Evolutionary conservation across 2,113 vertebrate species (phyloP).

Genomic region (Abramis brama): DNA sequence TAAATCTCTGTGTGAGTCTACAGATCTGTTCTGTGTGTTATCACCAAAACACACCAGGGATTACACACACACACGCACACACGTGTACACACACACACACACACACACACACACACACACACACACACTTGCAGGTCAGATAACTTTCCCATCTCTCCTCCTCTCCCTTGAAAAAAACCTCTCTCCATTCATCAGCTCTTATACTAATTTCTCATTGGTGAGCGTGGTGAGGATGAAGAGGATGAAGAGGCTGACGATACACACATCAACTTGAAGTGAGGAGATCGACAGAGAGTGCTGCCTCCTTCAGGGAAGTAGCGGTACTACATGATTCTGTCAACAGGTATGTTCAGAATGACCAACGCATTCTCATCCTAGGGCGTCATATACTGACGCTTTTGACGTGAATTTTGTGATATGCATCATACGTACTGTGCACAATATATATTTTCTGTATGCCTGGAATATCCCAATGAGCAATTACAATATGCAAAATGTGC

Average conservation of each 20-base stretch:
- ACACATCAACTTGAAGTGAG: conserved; percentile 18
- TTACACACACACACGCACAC: conserved; percentile 9
- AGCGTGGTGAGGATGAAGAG: conserved; percentile 3
- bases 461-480: background rate
- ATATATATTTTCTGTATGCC: background rate
- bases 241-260: conserved; percentile 32
- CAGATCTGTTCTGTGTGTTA: conserved; percentile 46
- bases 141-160: conserved; percentile 8
- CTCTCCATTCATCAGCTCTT: conserved; percentile 31
- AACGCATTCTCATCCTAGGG: too few species aligned
- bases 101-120: too few species aligned
- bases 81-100: background rate
- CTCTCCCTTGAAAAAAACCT: conserved; percentile 16
- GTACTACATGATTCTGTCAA: background rate
- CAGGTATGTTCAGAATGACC: background rate
- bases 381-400: too few species aligned
- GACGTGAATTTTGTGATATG: background rate
- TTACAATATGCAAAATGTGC: background rate
- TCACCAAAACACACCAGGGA: conserved; percentile 43
- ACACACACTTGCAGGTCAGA: conserved; percentile 45
- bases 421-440: background rate
- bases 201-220: background rate
- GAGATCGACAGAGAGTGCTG: background rate
- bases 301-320: background rate
- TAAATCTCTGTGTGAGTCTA: conserved; percentile 21